Evolutionary conservation across 2,797 vertebrate genomes (phyloP).

Genomic region (Coregonus sp.): DNA sequence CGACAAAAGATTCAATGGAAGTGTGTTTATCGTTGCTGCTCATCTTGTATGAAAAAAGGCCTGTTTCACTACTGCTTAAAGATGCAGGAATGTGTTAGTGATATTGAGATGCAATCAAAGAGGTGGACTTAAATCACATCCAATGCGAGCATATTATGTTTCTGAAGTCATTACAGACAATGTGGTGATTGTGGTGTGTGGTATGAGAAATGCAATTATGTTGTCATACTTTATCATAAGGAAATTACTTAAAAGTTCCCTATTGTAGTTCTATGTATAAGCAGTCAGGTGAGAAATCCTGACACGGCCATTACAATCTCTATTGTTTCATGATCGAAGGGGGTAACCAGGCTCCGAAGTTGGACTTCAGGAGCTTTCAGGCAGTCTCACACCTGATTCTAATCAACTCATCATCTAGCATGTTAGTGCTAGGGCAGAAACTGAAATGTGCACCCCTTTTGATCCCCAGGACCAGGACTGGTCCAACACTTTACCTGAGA

Average conservation of each 20-base stretch:
- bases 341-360: no score
- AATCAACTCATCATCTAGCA: no score
- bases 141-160: conserved; percentile 26
- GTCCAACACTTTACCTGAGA: no score
- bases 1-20: conserved; percentile 35
- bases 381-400: no score
- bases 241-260: conserved; percentile 35
- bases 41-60: conserved; percentile 11
- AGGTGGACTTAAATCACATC: conserved; percentile 16
- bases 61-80: conserved; percentile 16
- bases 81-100: conserved; percentile 33
- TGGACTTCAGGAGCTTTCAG: no score
- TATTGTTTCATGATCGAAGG: conserved; percentile 12
- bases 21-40: conserved; percentile 31
- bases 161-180: conserved; percentile 37
- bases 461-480: no score
- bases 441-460: no score
- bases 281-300: conserved; percentile 21
- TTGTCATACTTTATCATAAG: conserved; percentile 35
- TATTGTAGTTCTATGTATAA: neutral
- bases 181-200: conserved; percentile 26
- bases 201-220: conserved; percentile 37
- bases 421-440: no score
- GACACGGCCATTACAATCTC: conserved; percentile 16
- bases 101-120: conserved; percentile 42